phyloP scores from a whole-genome alignment of 2,113 vertebrate species.

The Ondatra zibethicus region DNA sequence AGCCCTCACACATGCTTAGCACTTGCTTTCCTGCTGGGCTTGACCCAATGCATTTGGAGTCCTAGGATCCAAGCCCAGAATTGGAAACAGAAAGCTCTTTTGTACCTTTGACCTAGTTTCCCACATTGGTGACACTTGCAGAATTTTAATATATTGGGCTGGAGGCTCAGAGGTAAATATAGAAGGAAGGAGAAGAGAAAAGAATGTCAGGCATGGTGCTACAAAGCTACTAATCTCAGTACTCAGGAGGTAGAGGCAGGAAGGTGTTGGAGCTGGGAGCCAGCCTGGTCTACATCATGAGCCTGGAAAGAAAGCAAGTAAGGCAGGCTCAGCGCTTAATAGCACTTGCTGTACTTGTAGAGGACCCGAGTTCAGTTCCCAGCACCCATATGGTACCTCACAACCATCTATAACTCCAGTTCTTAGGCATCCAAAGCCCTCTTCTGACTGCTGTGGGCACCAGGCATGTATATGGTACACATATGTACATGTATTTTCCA shows the following conservation, averaged over 20 bases:
- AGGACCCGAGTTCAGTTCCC: not conserved
- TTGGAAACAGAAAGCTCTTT: not conserved
- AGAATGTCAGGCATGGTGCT: not conserved
- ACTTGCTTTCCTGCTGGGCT: not conserved
- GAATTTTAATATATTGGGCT: not conserved
- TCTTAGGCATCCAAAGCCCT: not conserved
- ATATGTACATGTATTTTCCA: not conserved
- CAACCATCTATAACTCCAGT: too few species aligned
- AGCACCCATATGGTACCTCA: not conserved
- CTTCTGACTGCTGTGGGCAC: not conserved
- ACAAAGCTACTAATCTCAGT: not conserved
- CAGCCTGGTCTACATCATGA: not conserved
- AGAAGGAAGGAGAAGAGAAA: not conserved
- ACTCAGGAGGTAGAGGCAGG: not conserved
- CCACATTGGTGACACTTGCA: conserved; percentile 6
- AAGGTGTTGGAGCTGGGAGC: not conserved
- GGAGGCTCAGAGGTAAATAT: not conserved
- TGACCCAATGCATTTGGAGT: not conserved
- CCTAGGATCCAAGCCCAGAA: not conserved
- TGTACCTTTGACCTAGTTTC: not conserved
- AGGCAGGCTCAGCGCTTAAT: not conserved
- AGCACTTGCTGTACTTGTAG: not conserved
- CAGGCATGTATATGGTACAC: not conserved
- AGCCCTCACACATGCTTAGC: not conserved
- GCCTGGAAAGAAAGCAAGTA: too few species aligned